Evolutionary conservation across 2,113 vertebrate species (phyloP).

Genomic region (Arenaria interpres): DNA sequence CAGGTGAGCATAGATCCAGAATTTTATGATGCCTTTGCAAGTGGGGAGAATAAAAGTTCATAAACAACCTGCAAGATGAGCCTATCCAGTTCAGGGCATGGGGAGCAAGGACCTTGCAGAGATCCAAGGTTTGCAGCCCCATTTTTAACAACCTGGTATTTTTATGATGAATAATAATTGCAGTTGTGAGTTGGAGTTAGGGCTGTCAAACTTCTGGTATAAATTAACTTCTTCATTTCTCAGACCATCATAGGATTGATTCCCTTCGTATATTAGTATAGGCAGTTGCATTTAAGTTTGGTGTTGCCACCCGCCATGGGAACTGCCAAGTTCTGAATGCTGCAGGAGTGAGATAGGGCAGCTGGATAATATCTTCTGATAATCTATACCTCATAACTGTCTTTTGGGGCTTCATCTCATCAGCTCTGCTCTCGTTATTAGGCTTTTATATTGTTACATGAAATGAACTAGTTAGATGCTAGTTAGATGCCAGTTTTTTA

Average conservation of each 20-base stretch:
- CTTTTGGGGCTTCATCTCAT: neutral
- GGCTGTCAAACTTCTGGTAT: neutral
- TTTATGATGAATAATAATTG: neutral
- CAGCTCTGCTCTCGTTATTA: neutral
- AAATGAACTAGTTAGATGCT: neutral
- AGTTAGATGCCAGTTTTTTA: neutral
- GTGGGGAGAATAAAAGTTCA: neutral
- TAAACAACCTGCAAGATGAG: neutral
- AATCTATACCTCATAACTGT: neutral
- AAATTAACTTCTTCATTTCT: neutral
- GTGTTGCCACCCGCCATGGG: neutral
- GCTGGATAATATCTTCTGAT: neutral
- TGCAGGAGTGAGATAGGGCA: neutral
- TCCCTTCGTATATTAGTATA: neutral
- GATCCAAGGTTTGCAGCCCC: neutral
- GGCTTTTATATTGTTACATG: neutral
- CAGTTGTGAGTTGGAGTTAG: neutral
- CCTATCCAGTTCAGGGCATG: neutral
- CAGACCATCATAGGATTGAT: neutral
- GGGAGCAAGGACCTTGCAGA: neutral
- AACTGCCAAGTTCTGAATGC: neutral
- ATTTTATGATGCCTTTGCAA: neutral
- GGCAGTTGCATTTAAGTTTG: neutral
- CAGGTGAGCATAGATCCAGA: neutral
- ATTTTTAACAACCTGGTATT: neutral